Base-by-base conservation (phyloP, 2,888 invertebrate genomes). In the Calameuta idolon region DNA sequence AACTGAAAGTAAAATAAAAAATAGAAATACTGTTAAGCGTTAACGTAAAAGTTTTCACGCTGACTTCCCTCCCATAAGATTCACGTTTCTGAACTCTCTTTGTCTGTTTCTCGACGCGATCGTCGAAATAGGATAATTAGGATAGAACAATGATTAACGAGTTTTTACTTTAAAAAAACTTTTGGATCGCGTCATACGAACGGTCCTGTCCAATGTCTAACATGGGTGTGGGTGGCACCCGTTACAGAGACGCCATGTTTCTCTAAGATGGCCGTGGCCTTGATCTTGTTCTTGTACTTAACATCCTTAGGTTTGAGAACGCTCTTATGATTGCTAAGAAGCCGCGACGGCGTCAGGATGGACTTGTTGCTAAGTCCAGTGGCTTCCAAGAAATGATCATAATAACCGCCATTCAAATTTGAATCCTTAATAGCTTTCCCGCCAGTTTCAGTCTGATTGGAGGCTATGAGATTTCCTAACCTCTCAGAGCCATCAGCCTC, bases 351-450 rank as follows among this genome's bases (percentile, higher is more conserved):
- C 12, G 95, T 95, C 34, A 91, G 80, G 86, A 96, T 95, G 73
- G 96, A 95, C 92, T 96, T 96, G 82, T 96, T 95, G 91, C 96
- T 96, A 80, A 96, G 93, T 77, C 96, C 96, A 76, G 96, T 96
- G 33, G 95, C 94, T 90, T 96, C 96, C 76, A 96, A 92, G 89
- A 96, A 96, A 89, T 95, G 94, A 91, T 96, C 96, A 86, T 96
- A 96, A 9, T 55, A 55, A 33, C 88, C 91, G 71, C 87, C 90
- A 69, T 83, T 87, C 93, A 93, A 83, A 93, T 93, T 71, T 94
- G 93, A 34, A 87, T 76, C 79, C 89, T 90, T 73, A 91, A 80
- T 55, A 55, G 55, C 23, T 55, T 55, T 55, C 15, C 55, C 55
- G 77, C 91, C 91, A 80, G 40, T 75, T 30, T 37, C n/a, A 55